A percentile compares a stretch with the other conserved stretches of the same genome.
These are phyloP conservation scores for Thalassaphorura encarpata DNA, from an alignment of 1,140 invertebrate genomes.

Conservation along the genomic window DNA sequence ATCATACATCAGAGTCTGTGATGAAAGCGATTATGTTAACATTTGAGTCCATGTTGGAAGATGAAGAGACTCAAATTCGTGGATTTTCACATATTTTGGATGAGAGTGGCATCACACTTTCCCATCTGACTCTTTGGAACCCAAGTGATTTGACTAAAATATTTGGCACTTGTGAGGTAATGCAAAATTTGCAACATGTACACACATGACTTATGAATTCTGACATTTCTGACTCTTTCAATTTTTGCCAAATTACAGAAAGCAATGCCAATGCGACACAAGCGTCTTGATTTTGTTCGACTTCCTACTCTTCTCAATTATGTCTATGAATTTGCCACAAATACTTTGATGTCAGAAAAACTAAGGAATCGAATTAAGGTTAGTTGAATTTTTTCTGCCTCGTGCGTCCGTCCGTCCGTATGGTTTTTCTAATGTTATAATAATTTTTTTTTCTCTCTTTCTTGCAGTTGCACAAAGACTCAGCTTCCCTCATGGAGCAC, in stretches of 20 bases:
- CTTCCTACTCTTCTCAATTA: slow-evolving; percentile 64
- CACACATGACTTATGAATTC: too few relatives aligned
- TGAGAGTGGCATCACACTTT: slow-evolving; percentile 37
- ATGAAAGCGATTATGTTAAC: slow-evolving; percentile 63
- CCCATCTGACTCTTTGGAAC: slow-evolving; percentile 36
- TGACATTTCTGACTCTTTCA: neutral
- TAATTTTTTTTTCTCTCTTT: slow-evolving; percentile 9
- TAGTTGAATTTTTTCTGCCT: slow-evolving; percentile 13
- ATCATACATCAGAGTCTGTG: slow-evolving; percentile 66
- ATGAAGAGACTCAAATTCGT: slow-evolving; percentile 58
- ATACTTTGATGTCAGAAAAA: slow-evolving; percentile 62
- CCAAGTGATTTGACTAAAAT: slow-evolving; percentile 35
- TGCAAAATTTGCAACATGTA: too few relatives aligned
- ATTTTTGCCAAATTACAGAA: slow-evolving; percentile 45
- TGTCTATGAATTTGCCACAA: slow-evolving; percentile 67
- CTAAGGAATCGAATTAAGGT: slow-evolving; percentile 59
- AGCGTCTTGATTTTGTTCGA: slow-evolving; percentile 68
- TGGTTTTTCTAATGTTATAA: slow-evolving; percentile 1
- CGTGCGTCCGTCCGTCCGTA: neutral
- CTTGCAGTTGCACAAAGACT: slow-evolving; percentile 49
- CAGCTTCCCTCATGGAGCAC: slow-evolving; percentile 47
- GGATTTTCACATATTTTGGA: slow-evolving; percentile 40
- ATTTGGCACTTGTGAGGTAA: slow-evolving; percentile 34
- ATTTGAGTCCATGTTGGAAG: slow-evolving; percentile 68
- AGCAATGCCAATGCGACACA: slow-evolving; percentile 72